Evolutionary conservation across 2,888 invertebrate genomes (phyloP).

Genomic region (Acheta domesticus): DNA sequence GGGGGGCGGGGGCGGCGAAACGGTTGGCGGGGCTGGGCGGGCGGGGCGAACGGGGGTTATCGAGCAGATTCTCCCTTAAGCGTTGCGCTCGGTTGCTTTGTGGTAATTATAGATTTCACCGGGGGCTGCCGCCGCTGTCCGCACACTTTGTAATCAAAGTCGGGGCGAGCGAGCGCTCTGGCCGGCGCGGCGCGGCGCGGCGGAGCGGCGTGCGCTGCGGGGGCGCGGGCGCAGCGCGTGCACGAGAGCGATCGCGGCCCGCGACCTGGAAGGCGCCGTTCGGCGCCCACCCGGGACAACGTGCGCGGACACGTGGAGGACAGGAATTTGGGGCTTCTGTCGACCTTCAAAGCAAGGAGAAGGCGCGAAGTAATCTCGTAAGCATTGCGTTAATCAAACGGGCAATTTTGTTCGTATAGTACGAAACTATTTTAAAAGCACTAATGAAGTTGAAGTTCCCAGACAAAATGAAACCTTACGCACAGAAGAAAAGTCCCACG

Average conservation of each 20-base stretch:
- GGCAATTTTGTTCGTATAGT: too few species aligned
- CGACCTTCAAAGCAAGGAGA: too few species aligned
- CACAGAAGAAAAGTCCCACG: too few species aligned
- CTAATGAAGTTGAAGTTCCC: too few species aligned
- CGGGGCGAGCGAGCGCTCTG: not conserved
- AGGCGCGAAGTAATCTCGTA: too few species aligned
- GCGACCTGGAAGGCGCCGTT: too few species aligned
- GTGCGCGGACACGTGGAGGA: too few species aligned
- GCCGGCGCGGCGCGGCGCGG: not conserved
- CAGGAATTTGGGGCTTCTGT: too few species aligned
- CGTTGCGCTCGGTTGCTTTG: constrained; percentile 7
- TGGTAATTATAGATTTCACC: constrained; percentile 18
- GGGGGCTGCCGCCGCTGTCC: not conserved
- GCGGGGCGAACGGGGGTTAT: not conserved
- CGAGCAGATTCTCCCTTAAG: constrained; percentile 18
- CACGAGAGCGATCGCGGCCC: constrained; percentile 18
- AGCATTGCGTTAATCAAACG: too few species aligned
- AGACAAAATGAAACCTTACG: too few species aligned
- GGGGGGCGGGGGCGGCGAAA: not conserved
- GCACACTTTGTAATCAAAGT: constrained; percentile 18
- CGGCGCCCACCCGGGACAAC: too few species aligned
- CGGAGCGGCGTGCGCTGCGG: constrained; percentile 43
- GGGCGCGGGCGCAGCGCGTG: constrained; percentile 34
- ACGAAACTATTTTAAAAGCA: too few species aligned
- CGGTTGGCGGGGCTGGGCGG: not conserved